Conservation (phyloP, 92 coral and sea anemone genomes). For the Palythoa grandis region DNA sequence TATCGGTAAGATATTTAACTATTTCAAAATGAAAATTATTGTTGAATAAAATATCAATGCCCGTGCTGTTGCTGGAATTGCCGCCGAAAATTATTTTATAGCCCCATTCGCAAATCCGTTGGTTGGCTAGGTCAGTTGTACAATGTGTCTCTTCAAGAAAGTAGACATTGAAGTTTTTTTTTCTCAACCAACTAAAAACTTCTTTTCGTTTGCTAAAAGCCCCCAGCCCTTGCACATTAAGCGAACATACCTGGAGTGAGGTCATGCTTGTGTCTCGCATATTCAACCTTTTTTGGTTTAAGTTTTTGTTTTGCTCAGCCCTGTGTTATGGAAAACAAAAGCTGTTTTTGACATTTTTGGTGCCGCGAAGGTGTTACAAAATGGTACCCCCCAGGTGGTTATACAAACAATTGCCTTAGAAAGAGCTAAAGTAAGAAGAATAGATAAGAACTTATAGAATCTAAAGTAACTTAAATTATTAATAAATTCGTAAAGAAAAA, state of each 20-base stretch:
- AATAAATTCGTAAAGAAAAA: neutral
- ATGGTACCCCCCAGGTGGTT: neutral
- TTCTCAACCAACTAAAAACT: neutral
- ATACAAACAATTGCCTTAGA: neutral
- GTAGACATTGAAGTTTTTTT: neutral
- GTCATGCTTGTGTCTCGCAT: no score
- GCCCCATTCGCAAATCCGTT: no score
- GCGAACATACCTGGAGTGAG: no score
- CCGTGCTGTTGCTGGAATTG: no score
- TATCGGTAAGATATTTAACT: no score
- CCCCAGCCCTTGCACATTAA: no score
- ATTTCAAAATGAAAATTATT: no score
- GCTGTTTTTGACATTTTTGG: neutral
- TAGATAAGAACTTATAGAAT: neutral
- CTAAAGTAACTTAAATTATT: no score
- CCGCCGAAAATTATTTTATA: no score
- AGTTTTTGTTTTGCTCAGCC: neutral
- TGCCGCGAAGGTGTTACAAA: neutral
- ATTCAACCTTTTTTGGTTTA: neutral
- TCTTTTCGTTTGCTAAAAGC: no score
- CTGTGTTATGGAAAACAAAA: slow-evolving; percentile 1
- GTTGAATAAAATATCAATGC: no score
- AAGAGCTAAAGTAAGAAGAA: neutral
- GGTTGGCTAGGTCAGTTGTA: neutral
- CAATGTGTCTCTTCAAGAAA: neutral